These are phyloP conservation scores for Drosophila pectinifera DNA, from an alignment of 1,140 invertebrate species.

Conservation along the genomic window DNA sequence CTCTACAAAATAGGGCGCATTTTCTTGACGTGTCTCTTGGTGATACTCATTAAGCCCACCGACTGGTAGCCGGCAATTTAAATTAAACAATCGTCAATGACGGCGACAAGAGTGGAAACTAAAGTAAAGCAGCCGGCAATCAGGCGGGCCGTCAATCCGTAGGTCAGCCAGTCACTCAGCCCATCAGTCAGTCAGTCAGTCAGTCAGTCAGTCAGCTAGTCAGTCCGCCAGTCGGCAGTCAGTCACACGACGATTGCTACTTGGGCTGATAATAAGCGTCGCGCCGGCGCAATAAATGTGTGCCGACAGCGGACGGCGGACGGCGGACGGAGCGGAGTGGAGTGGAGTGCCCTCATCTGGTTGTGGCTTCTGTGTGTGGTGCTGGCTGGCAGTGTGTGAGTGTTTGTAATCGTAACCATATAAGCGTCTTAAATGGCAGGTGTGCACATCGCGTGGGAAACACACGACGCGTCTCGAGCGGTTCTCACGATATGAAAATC, in stretches of 20 bases:
- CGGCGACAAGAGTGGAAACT: constrained; percentile 78
- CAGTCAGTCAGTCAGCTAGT: constrained; percentile 1
- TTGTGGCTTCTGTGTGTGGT: constrained; percentile 49
- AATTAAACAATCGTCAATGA: constrained; percentile 69
- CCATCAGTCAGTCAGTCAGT: constrained; percentile 13
- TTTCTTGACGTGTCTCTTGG: constrained; percentile 11
- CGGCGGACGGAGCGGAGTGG: too few species aligned
- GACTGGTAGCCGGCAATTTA: constrained; percentile 52
- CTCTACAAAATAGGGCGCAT: constrained; percentile 34
- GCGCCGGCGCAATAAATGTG: constrained; percentile 83
- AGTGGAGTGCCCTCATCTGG: constrained; percentile 66
- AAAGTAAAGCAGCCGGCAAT: constrained; percentile 75
- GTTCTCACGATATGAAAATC: constrained; percentile 85
- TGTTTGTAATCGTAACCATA: constrained; percentile 82
- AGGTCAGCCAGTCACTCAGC: constrained; percentile 26
- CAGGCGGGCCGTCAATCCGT: constrained; percentile 45
- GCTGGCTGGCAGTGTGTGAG: constrained; percentile 30
- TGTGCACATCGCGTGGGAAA: constrained; percentile 85
- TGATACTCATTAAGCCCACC: constrained; percentile 65
- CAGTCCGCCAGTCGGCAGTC: constrained; percentile 47
- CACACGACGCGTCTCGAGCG: constrained; percentile 83
- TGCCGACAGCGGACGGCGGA: constrained; percentile 46
- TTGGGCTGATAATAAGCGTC: constrained; percentile 76
- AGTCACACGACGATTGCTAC: constrained; percentile 68
- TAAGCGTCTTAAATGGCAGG: constrained; percentile 84